Evolutionary conservation across 1,140 invertebrate species (phyloP).

Genomic region (Plodia interpunctella): DNA sequence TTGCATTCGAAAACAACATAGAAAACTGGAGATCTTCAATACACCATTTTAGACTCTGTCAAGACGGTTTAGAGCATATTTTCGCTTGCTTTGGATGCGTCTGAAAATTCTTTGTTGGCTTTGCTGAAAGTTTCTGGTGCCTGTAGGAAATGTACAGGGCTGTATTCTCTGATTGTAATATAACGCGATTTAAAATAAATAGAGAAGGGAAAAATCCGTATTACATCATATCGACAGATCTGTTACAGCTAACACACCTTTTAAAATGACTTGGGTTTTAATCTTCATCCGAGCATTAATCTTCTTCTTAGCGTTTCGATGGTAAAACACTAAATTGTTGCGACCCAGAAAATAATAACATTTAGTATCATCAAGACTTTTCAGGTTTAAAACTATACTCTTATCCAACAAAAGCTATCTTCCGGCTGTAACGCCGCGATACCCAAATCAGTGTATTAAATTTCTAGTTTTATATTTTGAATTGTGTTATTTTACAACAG

Average conservation of each 20-base stretch:
- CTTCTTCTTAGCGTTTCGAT: too few relatives aligned
- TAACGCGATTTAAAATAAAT: slow-evolving; percentile 72
- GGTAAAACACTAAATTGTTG: too few relatives aligned
- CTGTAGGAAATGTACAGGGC: slow-evolving; percentile 54
- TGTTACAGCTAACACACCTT: background rate
- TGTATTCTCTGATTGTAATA: slow-evolving; percentile 72
- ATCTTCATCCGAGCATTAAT: too few relatives aligned
- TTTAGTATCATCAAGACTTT: too few relatives aligned
- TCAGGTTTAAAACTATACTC: too few relatives aligned
- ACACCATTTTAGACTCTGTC: slow-evolving; percentile 26
- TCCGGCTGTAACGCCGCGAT: too few relatives aligned
- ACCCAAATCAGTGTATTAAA: too few relatives aligned
- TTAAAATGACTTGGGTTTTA: too few relatives aligned
- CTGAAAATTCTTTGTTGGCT: slow-evolving; percentile 60
- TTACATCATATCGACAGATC: slow-evolving; percentile 23
- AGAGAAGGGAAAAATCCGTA: slow-evolving; percentile 41
- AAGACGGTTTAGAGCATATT: slow-evolving; percentile 29
- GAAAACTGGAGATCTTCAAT: slow-evolving; percentile 41
- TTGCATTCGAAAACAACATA: slow-evolving; percentile 75
- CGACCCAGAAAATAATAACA: too few relatives aligned
- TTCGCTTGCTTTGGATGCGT: slow-evolving; percentile 20
- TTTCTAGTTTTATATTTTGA: too few relatives aligned
- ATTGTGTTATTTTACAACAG: too few relatives aligned
- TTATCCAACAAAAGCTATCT: too few relatives aligned
- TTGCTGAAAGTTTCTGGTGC: slow-evolving; percentile 60